Evolutionary conservation across 2,797 vertebrate genomes (phyloP).

Genomic region (Pelodytes ibericus): DNA sequence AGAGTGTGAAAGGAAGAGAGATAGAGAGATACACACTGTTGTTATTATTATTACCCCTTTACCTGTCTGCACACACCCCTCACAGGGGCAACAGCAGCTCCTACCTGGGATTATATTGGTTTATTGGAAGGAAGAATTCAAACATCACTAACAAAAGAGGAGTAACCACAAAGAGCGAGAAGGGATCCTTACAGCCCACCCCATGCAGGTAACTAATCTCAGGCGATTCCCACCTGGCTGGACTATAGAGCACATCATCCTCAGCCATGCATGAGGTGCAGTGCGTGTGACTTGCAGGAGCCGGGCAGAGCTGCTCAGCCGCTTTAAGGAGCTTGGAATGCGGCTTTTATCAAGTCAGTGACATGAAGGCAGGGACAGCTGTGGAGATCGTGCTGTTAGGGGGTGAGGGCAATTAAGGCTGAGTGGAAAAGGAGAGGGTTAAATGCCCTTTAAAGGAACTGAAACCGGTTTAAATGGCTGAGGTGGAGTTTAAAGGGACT

Average conservation of each 20-base stretch:
- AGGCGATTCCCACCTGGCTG: not conserved
- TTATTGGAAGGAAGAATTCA: not conserved
- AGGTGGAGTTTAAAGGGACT: conserved; percentile 39
- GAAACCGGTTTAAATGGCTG: not conserved
- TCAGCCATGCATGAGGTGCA: no score
- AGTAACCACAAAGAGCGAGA: not conserved
- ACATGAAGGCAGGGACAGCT: not conserved
- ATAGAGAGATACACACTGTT: not conserved
- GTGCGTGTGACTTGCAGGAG: not conserved
- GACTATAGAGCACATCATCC: no score
- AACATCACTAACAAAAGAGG: not conserved
- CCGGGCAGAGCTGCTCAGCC: not conserved
- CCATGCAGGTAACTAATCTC: conserved; percentile 34
- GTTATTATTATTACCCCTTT: not conserved
- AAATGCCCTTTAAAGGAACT: conserved; percentile 10
- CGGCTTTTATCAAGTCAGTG: not conserved
- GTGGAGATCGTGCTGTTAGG: conserved; percentile 3
- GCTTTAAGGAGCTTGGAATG: not conserved
- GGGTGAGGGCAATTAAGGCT: not conserved
- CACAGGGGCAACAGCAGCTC: not conserved
- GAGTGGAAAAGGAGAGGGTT: not conserved
- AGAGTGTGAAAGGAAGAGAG: conserved; percentile 23
- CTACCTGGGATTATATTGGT: conserved; percentile 10
- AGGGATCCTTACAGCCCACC: not conserved
- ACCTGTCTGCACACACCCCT: not conserved